Evolutionary conservation across 2,888 invertebrate species (phyloP), one percentile per base, ranked within the genome.

Genomic region (Gandaritis pyraliata): DNA sequence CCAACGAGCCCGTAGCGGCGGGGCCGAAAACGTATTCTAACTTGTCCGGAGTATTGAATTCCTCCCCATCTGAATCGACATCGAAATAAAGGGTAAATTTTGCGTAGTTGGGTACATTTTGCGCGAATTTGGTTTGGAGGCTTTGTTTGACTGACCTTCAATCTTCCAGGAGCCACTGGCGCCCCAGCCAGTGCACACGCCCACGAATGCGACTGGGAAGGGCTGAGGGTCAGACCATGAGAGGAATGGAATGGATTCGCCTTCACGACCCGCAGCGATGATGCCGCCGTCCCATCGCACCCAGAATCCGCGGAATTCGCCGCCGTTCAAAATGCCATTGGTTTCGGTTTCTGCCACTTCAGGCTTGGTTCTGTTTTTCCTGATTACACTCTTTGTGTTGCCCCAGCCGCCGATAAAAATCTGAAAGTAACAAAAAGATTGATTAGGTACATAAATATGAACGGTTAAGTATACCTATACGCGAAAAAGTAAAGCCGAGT

Each of bases 331-430:
- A 72, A 97, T 95, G 61, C 93, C 94, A 0, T 96, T 96, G 0
- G 97, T 97, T 33, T 94, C 94, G 5, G 91, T 93, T 82, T 95
- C 94, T 11, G 93, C 94, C 66, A 94, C 95, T 56, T 96, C 96
- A 2, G 97, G 96, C 85, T 96, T 94, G 65, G 94, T 89, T 80
- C 94, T 94, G 88, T 97, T 96, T 78, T 94, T 95, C 61, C 97
- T 95, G 79, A 97, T 96, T 0, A 96, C 95, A 36, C 96, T 96
- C 87, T 96, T 97, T 66, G 94, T 91, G 85, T 98, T 97, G 23
- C 94, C 94, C 98, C 97, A 98, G 33, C 97, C 97, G 30, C 98
- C 98, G 74, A 98, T 93, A 88, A 97, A 96, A 55, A 98, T 82
- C 95, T 95, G 80, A 41, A 58, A 68, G 6, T 39, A 12, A 36